Evolutionary conservation across 1,140 invertebrate species (phyloP).

Genomic region (Rhizoglyphus robini): DNA sequence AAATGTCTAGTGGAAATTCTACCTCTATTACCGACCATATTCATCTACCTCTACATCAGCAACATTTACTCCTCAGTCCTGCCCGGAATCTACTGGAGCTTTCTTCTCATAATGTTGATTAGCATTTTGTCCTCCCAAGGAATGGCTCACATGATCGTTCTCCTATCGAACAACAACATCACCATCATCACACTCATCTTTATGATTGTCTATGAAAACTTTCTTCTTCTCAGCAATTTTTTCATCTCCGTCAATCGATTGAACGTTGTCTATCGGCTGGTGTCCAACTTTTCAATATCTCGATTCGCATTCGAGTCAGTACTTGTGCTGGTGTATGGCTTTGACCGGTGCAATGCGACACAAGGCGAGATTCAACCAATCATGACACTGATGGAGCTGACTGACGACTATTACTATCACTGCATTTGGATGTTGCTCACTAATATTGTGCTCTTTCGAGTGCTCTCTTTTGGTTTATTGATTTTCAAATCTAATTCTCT

Average conservation of each 20-base stretch:
- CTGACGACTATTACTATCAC: background rate
- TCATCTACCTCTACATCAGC: background rate
- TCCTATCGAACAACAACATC: background rate
- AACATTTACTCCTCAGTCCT: background rate
- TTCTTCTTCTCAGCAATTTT: background rate
- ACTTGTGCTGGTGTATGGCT: slow-evolving; percentile 9
- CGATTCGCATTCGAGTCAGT: background rate
- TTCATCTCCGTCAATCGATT: background rate
- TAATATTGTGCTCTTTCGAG: background rate
- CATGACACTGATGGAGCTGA: background rate
- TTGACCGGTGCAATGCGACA: background rate
- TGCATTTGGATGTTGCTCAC: background rate
- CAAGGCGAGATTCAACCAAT: background rate
- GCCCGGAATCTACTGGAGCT: background rate
- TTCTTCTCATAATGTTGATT: background rate
- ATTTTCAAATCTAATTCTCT: background rate
- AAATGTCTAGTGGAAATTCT: background rate
- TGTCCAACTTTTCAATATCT: slow-evolving; percentile 4
- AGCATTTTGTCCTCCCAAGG: background rate
- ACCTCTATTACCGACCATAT: background rate
- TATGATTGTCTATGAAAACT: background rate
- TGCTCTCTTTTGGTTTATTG: background rate
- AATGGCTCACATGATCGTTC: background rate
- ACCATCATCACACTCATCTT: background rate
- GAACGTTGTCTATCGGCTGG: background rate